Evolutionary conservation across 2,888 invertebrate species (phyloP).

Genomic region (Prosapia bicincta): DNA sequence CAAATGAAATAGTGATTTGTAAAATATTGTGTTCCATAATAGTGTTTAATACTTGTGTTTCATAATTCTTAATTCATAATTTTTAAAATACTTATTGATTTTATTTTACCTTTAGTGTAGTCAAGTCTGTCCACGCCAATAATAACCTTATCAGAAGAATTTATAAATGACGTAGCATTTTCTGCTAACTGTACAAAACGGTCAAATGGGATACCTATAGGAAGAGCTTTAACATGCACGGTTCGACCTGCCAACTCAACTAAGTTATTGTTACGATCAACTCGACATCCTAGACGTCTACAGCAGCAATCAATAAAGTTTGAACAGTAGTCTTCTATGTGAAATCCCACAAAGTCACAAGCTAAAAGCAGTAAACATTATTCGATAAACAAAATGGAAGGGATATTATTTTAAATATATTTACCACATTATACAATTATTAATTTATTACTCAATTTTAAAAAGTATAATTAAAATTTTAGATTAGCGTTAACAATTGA

Average conservation of each 20-base stretch:
- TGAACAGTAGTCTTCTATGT: conserved; percentile 48
- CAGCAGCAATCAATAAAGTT: conserved; percentile 49
- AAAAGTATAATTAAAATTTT: too few relatives aligned
- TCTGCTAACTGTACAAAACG: conserved; percentile 45
- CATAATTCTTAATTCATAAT: too few relatives aligned
- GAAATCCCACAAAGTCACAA: conserved; percentile 50
- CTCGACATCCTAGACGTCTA: conserved; percentile 46
- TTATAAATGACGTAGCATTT: conserved; percentile 44
- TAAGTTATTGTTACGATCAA: conserved; percentile 45
- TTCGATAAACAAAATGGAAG: too few relatives aligned
- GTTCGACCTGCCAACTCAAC: conserved; percentile 46
- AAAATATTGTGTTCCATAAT: too few relatives aligned
- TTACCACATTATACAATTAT: too few relatives aligned
- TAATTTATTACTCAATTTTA: too few relatives aligned
- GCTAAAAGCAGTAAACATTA: conserved; percentile 38
- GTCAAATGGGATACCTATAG: conserved; percentile 48
- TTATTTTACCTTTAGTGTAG: conserved; percentile 47
- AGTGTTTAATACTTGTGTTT: too few relatives aligned
- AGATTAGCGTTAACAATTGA: too few relatives aligned
- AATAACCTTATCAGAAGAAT: conserved; percentile 44
- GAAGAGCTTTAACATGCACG: conserved; percentile 46
- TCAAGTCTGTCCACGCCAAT: conserved; percentile 47
- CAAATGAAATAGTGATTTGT: too few relatives aligned
- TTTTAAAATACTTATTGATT: too few relatives aligned
- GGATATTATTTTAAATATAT: too few relatives aligned